A percentile compares a stretch with the other conserved stretches of the same genome.
These are phyloP conservation scores for Pterobdella sp. DNA, from an alignment of 2,888 invertebrate species.

Conservation along the genomic window DNA sequence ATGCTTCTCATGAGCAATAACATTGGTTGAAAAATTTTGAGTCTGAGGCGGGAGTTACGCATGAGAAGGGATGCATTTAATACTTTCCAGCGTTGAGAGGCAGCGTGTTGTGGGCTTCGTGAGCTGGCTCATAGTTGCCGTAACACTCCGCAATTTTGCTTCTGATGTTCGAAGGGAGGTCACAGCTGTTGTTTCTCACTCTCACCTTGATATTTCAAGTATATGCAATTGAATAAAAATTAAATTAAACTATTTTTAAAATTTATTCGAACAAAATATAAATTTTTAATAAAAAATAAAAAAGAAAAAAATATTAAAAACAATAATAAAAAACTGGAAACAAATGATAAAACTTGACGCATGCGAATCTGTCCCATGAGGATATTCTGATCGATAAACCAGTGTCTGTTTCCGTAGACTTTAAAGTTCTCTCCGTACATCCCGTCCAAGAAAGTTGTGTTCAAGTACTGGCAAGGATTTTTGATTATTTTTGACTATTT, in stretches of 20 bases:
- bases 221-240: no score
- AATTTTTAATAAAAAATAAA: no score
- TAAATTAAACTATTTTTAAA: no score
- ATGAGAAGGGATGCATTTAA: not conserved
- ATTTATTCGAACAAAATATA: no score
- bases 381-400: constrained; percentile 20
- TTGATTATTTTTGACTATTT: not conserved
- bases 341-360: constrained; percentile 4
- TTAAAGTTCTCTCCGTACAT: not conserved
- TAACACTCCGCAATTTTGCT: constrained; percentile 24
- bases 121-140: constrained; percentile 1
- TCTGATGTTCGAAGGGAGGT: constrained; percentile 15
- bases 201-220: not conserved
- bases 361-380: constrained; percentile 23
- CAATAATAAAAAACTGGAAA: not conserved
- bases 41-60: no score
- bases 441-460: constrained; percentile 1
- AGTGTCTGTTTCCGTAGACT: not conserved
- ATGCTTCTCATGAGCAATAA: no score
- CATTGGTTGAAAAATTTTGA: no score
- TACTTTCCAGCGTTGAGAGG: constrained; percentile 8
- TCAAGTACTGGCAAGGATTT: constrained; percentile 10
- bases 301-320: no score
- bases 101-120: not conserved
- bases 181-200: constrained; percentile 21